A percentile compares a stretch with the other conserved stretches of the same genome.
Evolutionary conservation across 1,140 invertebrate species (phyloP).

Genomic region (Achroia grisella): DNA sequence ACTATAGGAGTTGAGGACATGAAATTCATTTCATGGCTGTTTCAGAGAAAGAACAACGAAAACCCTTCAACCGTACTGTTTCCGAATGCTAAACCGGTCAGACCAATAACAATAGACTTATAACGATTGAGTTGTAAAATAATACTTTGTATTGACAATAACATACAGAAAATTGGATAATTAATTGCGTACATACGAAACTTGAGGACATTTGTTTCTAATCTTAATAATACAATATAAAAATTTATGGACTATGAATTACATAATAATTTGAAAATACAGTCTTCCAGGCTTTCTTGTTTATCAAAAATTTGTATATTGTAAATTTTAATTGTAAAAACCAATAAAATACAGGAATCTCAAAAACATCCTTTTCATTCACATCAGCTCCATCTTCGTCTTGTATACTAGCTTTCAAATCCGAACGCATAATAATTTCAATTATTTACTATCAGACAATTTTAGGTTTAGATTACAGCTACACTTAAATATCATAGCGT

Average conservation of each 20-base stretch:
- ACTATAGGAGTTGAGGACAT: too few species aligned
- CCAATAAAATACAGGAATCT: slow-evolving; percentile 48
- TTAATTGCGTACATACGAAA: slow-evolving; percentile 18
- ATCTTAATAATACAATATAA: slow-evolving; percentile 63
- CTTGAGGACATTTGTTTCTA: slow-evolving; percentile 30
- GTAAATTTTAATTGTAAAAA: slow-evolving; percentile 56
- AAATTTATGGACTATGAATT: slow-evolving; percentile 66
- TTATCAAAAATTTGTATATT: slow-evolving; percentile 69
- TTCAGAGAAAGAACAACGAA: too few species aligned
- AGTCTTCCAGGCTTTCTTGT: slow-evolving; percentile 62
- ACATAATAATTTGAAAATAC: slow-evolving; percentile 63
- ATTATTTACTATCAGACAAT: slow-evolving; percentile 39
- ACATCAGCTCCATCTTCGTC: slow-evolving; percentile 12
- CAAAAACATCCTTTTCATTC: slow-evolving; percentile 44
- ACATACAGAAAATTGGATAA: neutral
- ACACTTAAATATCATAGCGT: slow-evolving; percentile 18
- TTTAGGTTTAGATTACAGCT: slow-evolving; percentile 41
- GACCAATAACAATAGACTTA: too few species aligned
- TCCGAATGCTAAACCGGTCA: too few species aligned
- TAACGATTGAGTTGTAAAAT: too few species aligned
- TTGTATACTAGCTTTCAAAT: slow-evolving; percentile 5
- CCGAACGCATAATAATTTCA: slow-evolving; percentile 17
- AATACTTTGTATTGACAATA: too few species aligned
- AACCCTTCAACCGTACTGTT: too few species aligned
- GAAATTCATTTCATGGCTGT: too few species aligned